Conservation (phyloP, 37 sponge, comb jelly and placozoan species). For the Mnemiopsis leidyi region DNA sequence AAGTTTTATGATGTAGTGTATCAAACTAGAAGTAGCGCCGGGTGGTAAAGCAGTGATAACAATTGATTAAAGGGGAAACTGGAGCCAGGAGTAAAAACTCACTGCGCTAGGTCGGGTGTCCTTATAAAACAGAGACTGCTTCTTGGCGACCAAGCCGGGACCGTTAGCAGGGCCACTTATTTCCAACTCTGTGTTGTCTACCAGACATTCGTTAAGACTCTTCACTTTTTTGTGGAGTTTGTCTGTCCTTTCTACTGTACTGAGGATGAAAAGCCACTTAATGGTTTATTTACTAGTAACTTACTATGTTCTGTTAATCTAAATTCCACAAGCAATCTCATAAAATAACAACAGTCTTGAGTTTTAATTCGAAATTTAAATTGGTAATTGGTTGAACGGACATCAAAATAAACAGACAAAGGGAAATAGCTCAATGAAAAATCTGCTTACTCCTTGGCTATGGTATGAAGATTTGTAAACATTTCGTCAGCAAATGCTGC, state of each 20-base stretch:
- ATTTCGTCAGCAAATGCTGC: slow-evolving; percentile 12
- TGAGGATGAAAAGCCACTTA: too few species aligned
- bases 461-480: background rate
- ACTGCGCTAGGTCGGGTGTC: background rate
- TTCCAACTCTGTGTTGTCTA: background rate
- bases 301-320: too few species aligned
- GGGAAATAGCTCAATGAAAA: background rate
- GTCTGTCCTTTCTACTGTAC: background rate
- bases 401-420: background rate
- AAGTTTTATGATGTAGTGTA: too few species aligned
- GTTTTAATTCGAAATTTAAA: background rate
- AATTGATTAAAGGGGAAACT: too few species aligned
- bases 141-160: background rate
- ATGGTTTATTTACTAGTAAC: too few species aligned
- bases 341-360: too few species aligned
- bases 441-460: background rate
- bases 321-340: too few species aligned
- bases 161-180: background rate
- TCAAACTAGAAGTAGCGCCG: too few species aligned
- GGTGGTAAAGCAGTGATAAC: too few species aligned
- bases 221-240: background rate
- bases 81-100: too few species aligned
- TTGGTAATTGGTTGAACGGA: background rate
- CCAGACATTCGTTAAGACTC: background rate
- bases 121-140: slow-evolving; percentile 5